A percentile compares a stretch with the other conserved stretches of the same genome.
These are phyloP conservation scores for Pluvianellus socialis DNA, from an alignment of 2,113 vertebrate species.

Conservation along the genomic window DNA sequence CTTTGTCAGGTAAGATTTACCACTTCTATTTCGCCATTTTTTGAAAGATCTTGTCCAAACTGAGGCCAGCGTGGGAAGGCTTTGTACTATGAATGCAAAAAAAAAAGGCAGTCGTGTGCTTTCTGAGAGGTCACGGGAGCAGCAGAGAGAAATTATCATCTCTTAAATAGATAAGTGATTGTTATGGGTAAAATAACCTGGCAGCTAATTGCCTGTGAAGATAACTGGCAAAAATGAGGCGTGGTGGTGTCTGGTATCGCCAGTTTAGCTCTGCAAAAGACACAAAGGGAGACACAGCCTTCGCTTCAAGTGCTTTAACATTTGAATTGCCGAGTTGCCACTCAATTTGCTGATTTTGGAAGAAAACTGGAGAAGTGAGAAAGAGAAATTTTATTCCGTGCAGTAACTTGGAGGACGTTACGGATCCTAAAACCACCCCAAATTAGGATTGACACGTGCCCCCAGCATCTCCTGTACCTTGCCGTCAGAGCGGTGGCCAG, in stretches of 20 bases:
- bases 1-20: conserved; percentile 58
- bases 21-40: neutral
- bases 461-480: neutral
- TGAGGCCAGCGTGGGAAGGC: neutral
- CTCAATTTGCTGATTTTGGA: neutral
- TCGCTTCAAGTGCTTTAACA: neutral
- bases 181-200: neutral
- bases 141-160: neutral
- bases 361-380: neutral
- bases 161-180: neutral
- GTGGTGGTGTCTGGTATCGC: neutral
- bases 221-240: neutral
- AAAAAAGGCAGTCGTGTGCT: accelerated
- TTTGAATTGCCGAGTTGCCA: neutral
- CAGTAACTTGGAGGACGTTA: neutral
- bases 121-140: neutral
- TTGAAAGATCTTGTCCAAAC: neutral
- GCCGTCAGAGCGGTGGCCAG: neutral
- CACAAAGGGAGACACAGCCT: neutral
- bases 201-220: neutral
- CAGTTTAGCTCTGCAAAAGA: neutral
- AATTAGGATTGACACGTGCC: accelerated
- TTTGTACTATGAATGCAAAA: neutral
- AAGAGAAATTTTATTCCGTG: neutral
- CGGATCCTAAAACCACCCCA: neutral